Conservation (phyloP, 2,797 vertebrate species). For the Hippocampus kuda region DNA sequence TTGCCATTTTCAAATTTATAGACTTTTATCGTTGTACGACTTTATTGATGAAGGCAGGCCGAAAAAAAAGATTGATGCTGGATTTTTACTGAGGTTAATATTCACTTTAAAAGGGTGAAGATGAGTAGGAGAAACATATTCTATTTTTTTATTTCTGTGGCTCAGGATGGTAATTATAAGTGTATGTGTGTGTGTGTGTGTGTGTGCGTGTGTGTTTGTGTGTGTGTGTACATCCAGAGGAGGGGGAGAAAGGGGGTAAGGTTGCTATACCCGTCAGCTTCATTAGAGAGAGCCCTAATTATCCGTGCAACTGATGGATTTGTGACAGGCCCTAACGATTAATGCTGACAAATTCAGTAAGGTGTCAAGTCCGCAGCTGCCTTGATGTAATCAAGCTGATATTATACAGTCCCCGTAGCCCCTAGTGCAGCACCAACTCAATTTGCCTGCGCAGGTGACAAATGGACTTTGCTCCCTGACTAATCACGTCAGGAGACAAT, state of each 20-base stretch:
- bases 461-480: conserved; percentile 99
- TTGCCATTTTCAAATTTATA: conserved; percentile 35
- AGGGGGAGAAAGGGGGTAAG: conserved; percentile 57
- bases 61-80: conserved; percentile 24
- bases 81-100: conserved; percentile 40
- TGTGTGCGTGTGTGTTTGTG: conserved; percentile 1
- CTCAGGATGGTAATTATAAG: conserved; percentile 89
- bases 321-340: conserved; percentile 99
- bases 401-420: conserved; percentile 99
- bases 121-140: conserved; percentile 38
- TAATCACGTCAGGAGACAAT: conserved; percentile 99
- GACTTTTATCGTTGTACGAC: conserved; percentile 14
- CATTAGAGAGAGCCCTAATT: conserved; percentile 99
- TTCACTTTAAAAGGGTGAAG: conserved; percentile 29
- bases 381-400: conserved; percentile 99
- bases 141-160: conserved; percentile 68
- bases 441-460: conserved; percentile 99
- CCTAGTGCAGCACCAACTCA: conserved; percentile 99
- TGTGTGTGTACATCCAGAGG: conserved; percentile 4
- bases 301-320: conserved; percentile 99
- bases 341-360: conserved; percentile 99
- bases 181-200: conserved; percentile 5
- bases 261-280: conserved; percentile 88
- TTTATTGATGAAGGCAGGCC: conserved; percentile 30
- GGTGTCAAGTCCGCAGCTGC: conserved; percentile 99